These are phyloP conservation scores for Alosa sapidissima DNA, from an alignment of 2,797 vertebrate species.

Conservation along the genomic window DNA sequence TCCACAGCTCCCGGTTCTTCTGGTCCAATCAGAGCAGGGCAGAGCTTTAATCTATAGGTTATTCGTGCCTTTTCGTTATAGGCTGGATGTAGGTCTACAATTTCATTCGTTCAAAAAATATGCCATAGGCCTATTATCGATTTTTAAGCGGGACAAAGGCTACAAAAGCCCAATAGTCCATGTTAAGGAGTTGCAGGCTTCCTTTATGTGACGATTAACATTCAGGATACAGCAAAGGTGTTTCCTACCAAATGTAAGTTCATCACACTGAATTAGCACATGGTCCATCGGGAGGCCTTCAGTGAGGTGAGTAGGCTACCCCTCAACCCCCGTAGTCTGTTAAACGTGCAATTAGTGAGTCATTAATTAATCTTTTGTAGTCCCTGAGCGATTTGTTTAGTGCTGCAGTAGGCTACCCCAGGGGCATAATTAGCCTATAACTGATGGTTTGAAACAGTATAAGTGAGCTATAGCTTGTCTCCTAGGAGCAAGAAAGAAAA, in stretches of 20 bases:
- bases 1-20: too few species aligned
- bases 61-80: too few species aligned
- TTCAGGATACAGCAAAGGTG: neutral
- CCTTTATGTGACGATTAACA: neutral
- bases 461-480: neutral
- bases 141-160: too few species aligned
- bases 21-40: too few species aligned
- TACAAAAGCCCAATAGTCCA: too few species aligned
- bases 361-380: neutral
- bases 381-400: neutral
- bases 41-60: too few species aligned
- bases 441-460: neutral
- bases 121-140: too few species aligned
- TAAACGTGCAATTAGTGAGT: slow-evolving; percentile 22
- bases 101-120: too few species aligned
- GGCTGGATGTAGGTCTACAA: too few species aligned
- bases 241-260: neutral
- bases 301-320: neutral
- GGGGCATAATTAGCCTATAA: neutral
- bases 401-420: neutral
- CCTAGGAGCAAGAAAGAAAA: neutral
- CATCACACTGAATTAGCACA: neutral
- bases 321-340: neutral
- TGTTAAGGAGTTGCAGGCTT: neutral
- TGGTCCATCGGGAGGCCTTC: neutral